These are phyloP conservation scores for Neodon shergylaensis DNA, from an alignment of 2,113 vertebrate species.

Conservation along the genomic window DNA sequence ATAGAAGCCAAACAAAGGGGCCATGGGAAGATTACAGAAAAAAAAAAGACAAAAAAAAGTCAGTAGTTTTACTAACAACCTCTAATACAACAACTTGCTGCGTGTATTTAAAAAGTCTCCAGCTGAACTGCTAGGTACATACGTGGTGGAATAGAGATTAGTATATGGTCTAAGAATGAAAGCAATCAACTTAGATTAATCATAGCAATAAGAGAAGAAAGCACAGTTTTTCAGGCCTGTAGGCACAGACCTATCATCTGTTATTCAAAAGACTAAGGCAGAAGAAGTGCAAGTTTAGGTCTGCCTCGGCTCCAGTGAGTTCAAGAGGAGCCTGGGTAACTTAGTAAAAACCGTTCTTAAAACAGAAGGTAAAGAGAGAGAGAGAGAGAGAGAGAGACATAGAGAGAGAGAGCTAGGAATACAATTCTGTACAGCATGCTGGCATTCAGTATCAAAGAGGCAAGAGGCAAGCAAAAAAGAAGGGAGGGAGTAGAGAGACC, in stretches of 20 bases:
- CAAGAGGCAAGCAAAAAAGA: background rate
- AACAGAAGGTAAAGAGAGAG: background rate
- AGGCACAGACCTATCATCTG: background rate
- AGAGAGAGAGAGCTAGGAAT: background rate
- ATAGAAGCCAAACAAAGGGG: constrained; percentile 59
- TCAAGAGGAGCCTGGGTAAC: background rate
- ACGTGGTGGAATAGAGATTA: constrained; percentile 4
- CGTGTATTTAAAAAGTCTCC: constrained; percentile 60
- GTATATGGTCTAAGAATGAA: constrained; percentile 18
- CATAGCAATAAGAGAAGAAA: background rate
- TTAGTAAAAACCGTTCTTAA: background rate
- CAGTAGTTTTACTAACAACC: constrained; percentile 46
- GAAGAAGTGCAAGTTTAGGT: background rate
- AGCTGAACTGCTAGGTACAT: constrained; percentile 38
- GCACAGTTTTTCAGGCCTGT: background rate
- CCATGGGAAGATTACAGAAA: constrained; percentile 42
- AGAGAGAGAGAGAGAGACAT: background rate
- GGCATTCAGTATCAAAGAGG: no score
- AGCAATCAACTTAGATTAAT: constrained; percentile 3
- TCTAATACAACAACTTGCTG: constrained; percentile 52
- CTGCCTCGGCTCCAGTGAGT: background rate
- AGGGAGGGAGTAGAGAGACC: background rate
- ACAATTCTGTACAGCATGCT: background rate
- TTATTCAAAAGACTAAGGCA: background rate
- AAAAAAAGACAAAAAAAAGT: constrained; percentile 27